Evolutionary conservation across 2,888 invertebrate species (phyloP), one percentile per base, ranked within the genome.

Genomic region (Dolichomitus sp.): DNA sequence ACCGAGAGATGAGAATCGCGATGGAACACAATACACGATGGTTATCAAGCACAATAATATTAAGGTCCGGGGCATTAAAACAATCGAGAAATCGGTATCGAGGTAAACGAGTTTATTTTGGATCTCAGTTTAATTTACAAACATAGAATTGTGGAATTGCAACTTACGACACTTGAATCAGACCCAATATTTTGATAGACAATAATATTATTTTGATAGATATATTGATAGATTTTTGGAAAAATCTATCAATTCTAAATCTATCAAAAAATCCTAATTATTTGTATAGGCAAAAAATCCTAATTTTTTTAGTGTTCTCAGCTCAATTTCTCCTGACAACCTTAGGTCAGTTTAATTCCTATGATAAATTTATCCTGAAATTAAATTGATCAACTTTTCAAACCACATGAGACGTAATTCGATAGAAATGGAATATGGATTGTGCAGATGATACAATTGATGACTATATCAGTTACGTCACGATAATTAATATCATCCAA

Each of bases 1-100:
- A 88, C 88, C 87, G 87, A 85, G 76, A 81, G 87, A 88, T 88
- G 88, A 87, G 89, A 90, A 86, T 89, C 85, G 83, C 85, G 30
- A n/a, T 40, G 37, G 12, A 69, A 69, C 75, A 50, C 66, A 73
- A 70, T 83, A 79, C 79, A 85, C 77, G 81, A 65, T 78, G 88
- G 87, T 87, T 89, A 86, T 92, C 90, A 90, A 89, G 88, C 86
- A 88, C 89, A 87, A 89, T 89, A 89, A 90, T 88, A 88, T 85
- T 42, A 30, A 23, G 54, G 40, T 52, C 27, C 9, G 9, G n/a
- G 6, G 23, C 40, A 45, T 57, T 70, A 11, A 27, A 70, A 23
- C 30, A 23, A 54, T 50, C 33, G 17, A 5, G 14, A 33, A 40
- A 57, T 27, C 27, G 57, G 14, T 14, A 2, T 37, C n/a, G 17